Evolutionary conservation across 2,113 vertebrate species (phyloP).

Genomic region (Chamaetylas fuelleborni): DNA sequence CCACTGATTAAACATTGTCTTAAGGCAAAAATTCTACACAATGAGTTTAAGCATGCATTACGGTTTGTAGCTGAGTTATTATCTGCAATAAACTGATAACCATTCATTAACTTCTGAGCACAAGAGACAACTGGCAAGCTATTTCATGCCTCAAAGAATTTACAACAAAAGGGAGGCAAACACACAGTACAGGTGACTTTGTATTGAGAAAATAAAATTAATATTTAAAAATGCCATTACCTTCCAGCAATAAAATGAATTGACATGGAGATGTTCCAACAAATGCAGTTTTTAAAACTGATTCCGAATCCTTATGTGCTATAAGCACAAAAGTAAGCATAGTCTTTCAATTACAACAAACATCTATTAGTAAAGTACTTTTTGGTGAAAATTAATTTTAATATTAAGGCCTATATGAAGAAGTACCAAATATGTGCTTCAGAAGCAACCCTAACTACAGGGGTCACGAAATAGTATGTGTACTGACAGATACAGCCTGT

Average conservation of each 20-base stretch:
- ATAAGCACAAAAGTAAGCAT: not conserved
- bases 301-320: not conserved
- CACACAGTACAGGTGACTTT: constrained; percentile 58
- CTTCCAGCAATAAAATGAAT: constrained; percentile 26
- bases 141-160: constrained; percentile 79
- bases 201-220: constrained; percentile 65
- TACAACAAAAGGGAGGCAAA: constrained; percentile 67
- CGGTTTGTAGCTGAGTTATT: constrained; percentile 55
- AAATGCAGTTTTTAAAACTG: constrained; percentile 22
- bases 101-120: constrained; percentile 71
- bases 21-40: constrained; percentile 60
- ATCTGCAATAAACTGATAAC: constrained; percentile 72
- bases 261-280: constrained; percentile 10
- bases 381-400: not conserved
- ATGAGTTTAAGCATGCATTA: constrained; percentile 55
- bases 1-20: constrained; percentile 2
- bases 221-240: constrained; percentile 52
- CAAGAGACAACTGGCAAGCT: constrained; percentile 72
- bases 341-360: not conserved
- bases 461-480: not conserved
- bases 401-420: constrained; percentile 10
- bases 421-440: not conserved
- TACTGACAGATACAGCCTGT: not conserved
- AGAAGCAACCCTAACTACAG: not conserved
- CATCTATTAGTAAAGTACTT: not conserved